Conservation (phyloP, 1,140 invertebrate species). For the Cydia amplana region DNA sequence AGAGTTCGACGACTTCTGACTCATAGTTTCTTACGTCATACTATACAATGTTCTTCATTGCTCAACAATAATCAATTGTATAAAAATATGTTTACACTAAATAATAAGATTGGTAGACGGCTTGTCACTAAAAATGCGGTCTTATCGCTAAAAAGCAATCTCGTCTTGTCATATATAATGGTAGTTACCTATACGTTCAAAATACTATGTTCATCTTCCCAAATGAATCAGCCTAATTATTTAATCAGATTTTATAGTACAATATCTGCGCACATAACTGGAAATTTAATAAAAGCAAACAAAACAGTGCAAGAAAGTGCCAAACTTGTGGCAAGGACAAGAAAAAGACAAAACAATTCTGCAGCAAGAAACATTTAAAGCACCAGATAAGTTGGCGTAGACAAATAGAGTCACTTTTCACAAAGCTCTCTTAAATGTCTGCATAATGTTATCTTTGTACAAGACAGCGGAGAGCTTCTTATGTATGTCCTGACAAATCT, state of each 20-base stretch:
- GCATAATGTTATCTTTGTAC: conserved; percentile 11
- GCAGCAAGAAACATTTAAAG: background rate
- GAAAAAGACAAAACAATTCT: background rate
- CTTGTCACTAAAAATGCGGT: no score
- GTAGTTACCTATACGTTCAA: no score
- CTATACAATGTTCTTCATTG: no score
- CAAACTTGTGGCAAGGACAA: background rate
- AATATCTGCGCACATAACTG: background rate
- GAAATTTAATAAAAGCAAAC: background rate
- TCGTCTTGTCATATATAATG: no score
- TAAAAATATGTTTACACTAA: no score
- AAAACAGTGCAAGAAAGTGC: background rate
- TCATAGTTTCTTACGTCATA: no score
- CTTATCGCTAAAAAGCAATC: no score
- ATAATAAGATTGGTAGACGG: no score
- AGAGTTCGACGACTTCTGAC: no score
- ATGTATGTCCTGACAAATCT: background rate
- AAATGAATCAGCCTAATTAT: no score
- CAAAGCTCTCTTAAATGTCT: conserved; percentile 6
- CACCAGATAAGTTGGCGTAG: conserved; percentile 25
- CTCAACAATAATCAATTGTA: no score
- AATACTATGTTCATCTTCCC: no score
- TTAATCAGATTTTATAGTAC: background rate
- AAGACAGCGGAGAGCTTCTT: background rate
- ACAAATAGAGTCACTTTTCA: conserved; percentile 28